These are phyloP conservation scores for Hemibagrus guttatus DNA, from an alignment of 2,797 vertebrate species.

Conservation along the genomic window DNA sequence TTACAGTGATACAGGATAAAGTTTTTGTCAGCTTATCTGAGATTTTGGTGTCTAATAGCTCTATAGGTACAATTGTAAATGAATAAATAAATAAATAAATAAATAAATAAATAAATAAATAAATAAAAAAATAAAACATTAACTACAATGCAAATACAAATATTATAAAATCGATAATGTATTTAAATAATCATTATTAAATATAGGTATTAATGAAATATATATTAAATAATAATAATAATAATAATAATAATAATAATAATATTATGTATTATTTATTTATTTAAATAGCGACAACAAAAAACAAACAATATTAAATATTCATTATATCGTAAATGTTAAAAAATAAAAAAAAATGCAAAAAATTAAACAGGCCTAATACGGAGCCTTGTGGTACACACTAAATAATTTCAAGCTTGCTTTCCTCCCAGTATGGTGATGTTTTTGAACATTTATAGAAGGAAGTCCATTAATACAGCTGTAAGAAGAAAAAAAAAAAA, in stretches of 20 bases:
- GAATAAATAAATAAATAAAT: background rate
- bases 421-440: background rate
- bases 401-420: background rate
- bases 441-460: background rate
- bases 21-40: background rate
- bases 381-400: background rate
- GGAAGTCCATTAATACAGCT: background rate
- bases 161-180: too few relatives aligned
- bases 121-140: background rate
- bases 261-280: too few relatives aligned
- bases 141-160: too few relatives aligned
- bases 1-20: background rate
- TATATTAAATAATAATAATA: too few relatives aligned
- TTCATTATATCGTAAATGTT: background rate
- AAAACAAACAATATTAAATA: too few relatives aligned
- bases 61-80: background rate
- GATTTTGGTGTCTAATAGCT: background rate
- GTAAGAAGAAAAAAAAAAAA: background rate
- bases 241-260: too few relatives aligned
- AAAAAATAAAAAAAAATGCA: background rate
- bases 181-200: too few relatives aligned
- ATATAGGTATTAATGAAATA: too few relatives aligned
- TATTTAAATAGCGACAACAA: too few relatives aligned
- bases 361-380: background rate
- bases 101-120: background rate